These are phyloP conservation scores for Gavialis gangeticus DNA, from an alignment of 2,113 vertebrate genomes.

Conservation along the genomic window DNA sequence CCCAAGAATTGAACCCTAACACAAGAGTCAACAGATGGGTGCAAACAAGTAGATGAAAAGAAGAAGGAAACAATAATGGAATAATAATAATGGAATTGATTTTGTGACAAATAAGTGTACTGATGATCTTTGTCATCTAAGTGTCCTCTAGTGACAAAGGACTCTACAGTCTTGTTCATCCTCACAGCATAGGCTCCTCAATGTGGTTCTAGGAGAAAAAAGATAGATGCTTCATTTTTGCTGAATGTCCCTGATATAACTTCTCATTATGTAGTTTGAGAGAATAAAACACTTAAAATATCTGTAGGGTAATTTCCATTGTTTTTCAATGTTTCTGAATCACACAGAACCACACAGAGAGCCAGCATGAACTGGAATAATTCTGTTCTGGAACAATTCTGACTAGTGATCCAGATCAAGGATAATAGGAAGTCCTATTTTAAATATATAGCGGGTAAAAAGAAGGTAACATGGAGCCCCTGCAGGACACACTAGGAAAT, in stretches of 20 bases:
- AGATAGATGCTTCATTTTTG: neutral
- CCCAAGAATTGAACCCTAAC: neutral
- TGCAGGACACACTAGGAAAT: too few relatives aligned
- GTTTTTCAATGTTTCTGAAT: conserved; percentile 2
- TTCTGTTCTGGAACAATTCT: neutral
- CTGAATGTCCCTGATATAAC: neutral
- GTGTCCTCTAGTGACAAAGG: neutral
- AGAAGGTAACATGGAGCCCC: too few relatives aligned
- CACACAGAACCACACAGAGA: neutral
- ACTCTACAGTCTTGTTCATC: neutral
- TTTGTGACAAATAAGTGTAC: neutral
- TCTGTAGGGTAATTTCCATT: neutral
- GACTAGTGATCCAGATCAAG: neutral
- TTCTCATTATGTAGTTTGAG: neutral
- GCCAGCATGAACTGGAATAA: neutral
- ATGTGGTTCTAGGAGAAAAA: neutral
- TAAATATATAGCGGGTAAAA: too few relatives aligned
- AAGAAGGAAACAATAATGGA: neutral
- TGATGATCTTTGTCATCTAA: neutral
- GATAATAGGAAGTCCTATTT: neutral
- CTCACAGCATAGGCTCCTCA: neutral
- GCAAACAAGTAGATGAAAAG: neutral
- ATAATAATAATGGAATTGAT: neutral
- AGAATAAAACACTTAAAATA: conserved; percentile 17
- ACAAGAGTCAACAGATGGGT: neutral